Evolutionary conservation across 2,888 invertebrate species (phyloP).

Genomic region (Orthosia gracilis): DNA sequence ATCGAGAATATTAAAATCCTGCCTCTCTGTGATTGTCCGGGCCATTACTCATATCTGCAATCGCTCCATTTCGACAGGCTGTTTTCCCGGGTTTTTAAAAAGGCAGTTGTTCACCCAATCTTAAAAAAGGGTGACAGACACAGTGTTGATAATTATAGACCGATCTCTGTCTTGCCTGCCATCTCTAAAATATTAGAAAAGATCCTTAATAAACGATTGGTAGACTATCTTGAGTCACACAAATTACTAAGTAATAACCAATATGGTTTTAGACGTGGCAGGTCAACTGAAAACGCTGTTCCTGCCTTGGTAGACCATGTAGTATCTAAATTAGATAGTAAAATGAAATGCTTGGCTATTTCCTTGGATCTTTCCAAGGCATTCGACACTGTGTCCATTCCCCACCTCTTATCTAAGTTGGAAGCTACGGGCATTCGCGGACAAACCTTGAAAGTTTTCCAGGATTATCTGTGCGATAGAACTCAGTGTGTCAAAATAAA

Average conservation of each 20-base stretch:
- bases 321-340: conserved; percentile 13
- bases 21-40: too few relatives aligned
- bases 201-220: background rate
- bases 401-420: background rate
- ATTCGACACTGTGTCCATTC: background rate
- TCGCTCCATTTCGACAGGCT: conserved; percentile 2
- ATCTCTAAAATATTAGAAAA: conserved; percentile 3
- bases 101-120: conserved; percentile 1
- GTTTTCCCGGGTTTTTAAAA: conserved; percentile 10
- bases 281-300: too few relatives aligned
- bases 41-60: background rate
- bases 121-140: background rate
- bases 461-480: conserved; percentile 9
- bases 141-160: background rate
- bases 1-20: too few relatives aligned
- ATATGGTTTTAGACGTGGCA: too few relatives aligned
- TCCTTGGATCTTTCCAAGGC: conserved; percentile 1
- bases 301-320: background rate
- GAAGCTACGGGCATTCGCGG: background rate
- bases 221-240: conserved; percentile 2
- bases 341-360: conserved; percentile 14
- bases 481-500: conserved; percentile 11
- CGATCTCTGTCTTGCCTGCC: background rate
- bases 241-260: conserved; percentile 11
- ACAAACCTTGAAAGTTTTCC: conserved; percentile 6